Evolutionary conservation across 2,113 vertebrate genomes (phyloP), one percentile per base, ranked within the genome.

Genomic region (Vulpes lagopus): DNA sequence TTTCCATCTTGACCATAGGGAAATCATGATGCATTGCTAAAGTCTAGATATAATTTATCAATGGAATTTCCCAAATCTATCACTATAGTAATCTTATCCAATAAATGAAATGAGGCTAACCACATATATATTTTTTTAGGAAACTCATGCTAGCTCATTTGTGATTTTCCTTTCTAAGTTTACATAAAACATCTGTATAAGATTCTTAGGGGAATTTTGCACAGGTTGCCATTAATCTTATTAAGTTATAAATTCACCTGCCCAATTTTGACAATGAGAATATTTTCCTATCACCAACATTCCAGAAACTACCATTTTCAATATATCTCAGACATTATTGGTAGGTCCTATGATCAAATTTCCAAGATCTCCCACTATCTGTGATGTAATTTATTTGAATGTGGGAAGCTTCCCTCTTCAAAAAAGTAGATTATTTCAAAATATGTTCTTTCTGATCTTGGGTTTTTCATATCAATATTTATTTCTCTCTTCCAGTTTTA

Each of bases 101-200:
- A 79, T 71, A 96, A 80, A 62, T 84, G 38, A 96, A 95, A 90
- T 90, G 57, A 85, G 74, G 32, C 64, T 92, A 69, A 69, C 25
- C 53, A 51, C 17, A 79, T 17, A 8, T 17, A 8, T 14, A 25
- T 84, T 84, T 91, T 20, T 71, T 84, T 25, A 79, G 20, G 16
- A 15, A 91, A 74, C 30, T 65, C 35, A 57, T 4, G 5, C 25
- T 38, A 51, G 30, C 14, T 88, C 71, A 73, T 15, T 15, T 65
- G 38, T 91, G 19, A 25, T 49, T 79, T 92, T 60, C 78, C 79
- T 73, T 88, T 69, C n/a, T 78, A 81, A 74, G 57, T 73, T 71
- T 93, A 32, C 27, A 53, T 27, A 87, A 62, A 57, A 85, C 11
- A 91, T 64, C 25, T 51, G 5, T 71, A 71, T 80, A 59, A 51